These are phyloP conservation scores for Drosophila malerkotliana DNA, from an alignment of 1,140 invertebrate genomes.

Conservation along the genomic window DNA sequence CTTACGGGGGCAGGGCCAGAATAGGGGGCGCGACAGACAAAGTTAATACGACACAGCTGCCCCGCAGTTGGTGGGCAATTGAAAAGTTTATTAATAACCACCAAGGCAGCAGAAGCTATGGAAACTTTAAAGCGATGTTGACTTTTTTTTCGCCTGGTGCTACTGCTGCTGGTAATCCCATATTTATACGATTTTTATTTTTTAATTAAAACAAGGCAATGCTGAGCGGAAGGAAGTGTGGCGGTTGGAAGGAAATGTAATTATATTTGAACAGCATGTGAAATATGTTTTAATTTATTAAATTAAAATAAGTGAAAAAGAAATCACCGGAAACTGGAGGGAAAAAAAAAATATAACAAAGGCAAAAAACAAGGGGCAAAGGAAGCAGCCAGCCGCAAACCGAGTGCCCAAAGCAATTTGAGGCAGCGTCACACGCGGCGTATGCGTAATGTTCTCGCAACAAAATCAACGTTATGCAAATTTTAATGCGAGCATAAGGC, in stretches of 20 bases:
- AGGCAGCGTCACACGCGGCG: conserved; percentile 56
- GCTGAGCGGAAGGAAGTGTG: conserved; percentile 7
- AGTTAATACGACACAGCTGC: conserved; percentile 73
- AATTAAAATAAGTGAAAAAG: conserved; percentile 63
- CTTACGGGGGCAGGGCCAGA: not conserved
- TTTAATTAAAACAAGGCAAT: conserved; percentile 66
- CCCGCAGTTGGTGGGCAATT: conserved; percentile 68
- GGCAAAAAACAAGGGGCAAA: conserved; percentile 16
- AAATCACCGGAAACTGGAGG: conserved; percentile 7
- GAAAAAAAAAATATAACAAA: conserved; percentile 6
- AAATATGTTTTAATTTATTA: conserved; percentile 81
- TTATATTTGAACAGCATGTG: conserved; percentile 72
- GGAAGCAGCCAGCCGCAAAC: conserved; percentile 39
- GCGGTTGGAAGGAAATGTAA: conserved; percentile 58
- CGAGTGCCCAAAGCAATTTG: conserved; percentile 51
- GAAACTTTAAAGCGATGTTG: conserved; percentile 49
- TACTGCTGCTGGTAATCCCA: conserved; percentile 9
- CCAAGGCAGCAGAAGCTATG: conserved; percentile 8
- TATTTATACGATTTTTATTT: conserved; percentile 56
- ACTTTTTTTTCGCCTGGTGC: conserved; percentile 7
- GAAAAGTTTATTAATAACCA: conserved; percentile 81
- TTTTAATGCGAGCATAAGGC: conserved; percentile 68
- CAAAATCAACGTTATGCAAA: conserved; percentile 78
- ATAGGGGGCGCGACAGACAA: conserved; percentile 19
- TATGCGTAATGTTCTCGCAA: conserved; percentile 67